Evolutionary conservation across 2,113 vertebrate species (phyloP).

Genomic region (Arenaria interpres): DNA sequence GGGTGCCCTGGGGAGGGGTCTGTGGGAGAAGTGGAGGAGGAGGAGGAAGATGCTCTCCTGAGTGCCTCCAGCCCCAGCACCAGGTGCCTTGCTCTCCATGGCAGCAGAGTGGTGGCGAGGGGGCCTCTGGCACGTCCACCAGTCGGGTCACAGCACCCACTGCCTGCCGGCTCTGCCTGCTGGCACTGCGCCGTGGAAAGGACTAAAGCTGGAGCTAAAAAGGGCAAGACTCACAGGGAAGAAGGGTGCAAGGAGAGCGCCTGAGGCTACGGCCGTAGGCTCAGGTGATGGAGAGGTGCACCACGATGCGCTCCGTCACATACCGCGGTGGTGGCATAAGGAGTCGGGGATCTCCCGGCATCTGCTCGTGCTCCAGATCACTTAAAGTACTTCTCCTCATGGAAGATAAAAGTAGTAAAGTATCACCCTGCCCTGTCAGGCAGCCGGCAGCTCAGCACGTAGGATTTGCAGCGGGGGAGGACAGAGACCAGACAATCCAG

Average conservation of each 20-base stretch:
- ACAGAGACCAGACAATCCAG: neutral
- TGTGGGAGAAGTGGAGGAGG: neutral
- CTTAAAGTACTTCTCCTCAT: neutral
- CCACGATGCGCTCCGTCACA: neutral
- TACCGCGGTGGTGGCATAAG: neutral
- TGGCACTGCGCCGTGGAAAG: neutral
- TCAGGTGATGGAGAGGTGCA: neutral
- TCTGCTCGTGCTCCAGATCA: neutral
- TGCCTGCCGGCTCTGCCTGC: neutral
- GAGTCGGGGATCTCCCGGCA: neutral
- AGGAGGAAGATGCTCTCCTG: neutral
- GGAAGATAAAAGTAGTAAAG: neutral
- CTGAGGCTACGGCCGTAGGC: neutral
- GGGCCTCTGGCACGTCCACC: accelerated
- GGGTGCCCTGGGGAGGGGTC: neutral
- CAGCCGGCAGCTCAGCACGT: neutral
- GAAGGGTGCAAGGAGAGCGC: neutral
- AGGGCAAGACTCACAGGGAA: neutral
- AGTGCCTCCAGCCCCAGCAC: neutral
- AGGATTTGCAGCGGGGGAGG: neutral
- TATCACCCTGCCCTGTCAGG: neutral
- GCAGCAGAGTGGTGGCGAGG: neutral
- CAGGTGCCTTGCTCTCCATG: too few species aligned
- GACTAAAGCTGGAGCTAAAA: neutral
- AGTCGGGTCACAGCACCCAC: neutral